Conservation (phyloP, 2,797 vertebrate species). For the Peromyscus nudipes region DNA sequence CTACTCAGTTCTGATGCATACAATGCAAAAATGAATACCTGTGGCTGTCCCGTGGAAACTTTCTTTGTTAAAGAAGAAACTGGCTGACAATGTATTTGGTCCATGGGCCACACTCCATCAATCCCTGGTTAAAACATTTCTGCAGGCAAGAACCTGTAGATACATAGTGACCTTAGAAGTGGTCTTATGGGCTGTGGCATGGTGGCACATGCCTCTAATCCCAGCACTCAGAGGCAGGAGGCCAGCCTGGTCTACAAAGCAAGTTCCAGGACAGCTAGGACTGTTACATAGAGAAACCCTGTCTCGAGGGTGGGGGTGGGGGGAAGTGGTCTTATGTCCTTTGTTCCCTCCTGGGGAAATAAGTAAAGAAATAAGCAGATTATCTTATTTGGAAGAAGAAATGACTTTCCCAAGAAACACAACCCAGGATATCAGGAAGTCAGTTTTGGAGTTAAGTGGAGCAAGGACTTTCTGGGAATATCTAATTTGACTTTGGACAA, state of each 20-base stretch:
- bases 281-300: too few species aligned
- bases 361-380: neutral
- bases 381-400: conserved; percentile 10
- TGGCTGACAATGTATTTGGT: neutral
- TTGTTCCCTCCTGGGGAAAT: neutral
- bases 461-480: neutral
- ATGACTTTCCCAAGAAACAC: neutral
- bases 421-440: neutral
- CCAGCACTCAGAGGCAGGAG: too few species aligned
- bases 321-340: neutral
- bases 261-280: too few species aligned
- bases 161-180: neutral
- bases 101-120: neutral
- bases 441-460: neutral
- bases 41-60: conserved; percentile 46
- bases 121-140: neutral
- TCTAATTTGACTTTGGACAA: neutral
- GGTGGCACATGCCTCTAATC: too few species aligned
- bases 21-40: neutral
- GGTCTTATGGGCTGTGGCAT: neutral
- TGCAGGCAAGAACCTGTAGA: neutral
- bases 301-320: too few species aligned
- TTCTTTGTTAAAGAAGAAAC: conserved; percentile 25
- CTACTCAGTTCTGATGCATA: neutral
- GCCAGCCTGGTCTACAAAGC: too few species aligned